Percentiles rank a stretch among this genome's conserved stretches.
Conservation (phyloP, 2,113 vertebrate species). For the Sciurus niger region DNA sequence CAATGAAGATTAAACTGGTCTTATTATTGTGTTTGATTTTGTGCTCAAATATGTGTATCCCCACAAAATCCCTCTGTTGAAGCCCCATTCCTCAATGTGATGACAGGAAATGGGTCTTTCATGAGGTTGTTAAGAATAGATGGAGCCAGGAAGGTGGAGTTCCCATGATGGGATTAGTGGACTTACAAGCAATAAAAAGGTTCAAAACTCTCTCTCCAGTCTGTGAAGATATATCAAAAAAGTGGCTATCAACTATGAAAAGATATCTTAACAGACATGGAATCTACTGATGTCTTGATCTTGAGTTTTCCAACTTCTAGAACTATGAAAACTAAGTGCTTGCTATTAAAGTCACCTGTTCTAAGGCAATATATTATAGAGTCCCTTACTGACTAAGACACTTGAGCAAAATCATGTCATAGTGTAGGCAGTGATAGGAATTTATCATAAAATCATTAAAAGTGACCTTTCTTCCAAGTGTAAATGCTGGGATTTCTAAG, state of each 20-base stretch:
- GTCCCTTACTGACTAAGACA: not conserved
- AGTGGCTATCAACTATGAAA: not conserved
- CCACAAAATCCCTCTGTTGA: not conserved
- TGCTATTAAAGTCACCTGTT: not conserved
- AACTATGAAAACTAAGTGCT: not conserved
- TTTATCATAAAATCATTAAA: not conserved
- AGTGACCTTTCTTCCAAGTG: not conserved
- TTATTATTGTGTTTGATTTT: not conserved
- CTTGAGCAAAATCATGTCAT: not conserved
- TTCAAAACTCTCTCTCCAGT: not conserved
- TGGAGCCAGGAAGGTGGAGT: not conserved
- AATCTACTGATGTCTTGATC: not conserved
- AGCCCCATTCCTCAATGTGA: not conserved
- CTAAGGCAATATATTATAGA: not conserved
- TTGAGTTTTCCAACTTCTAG: not conserved
- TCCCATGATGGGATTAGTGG: not conserved
- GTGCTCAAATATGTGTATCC: not conserved
- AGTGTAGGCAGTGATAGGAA: not conserved
- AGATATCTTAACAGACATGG: fast-evolving
- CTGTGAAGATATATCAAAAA: not conserved
- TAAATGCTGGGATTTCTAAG: not conserved
- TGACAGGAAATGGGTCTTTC: not conserved
- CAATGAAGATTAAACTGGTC: not conserved
- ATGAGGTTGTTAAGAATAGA: not conserved
- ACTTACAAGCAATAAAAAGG: not conserved